A percentile compares a stretch with the other conserved stretches of the same genome.
phyloP scores from a whole-genome alignment of 2,113 vertebrate species.

The Chamaea fasciata region DNA sequence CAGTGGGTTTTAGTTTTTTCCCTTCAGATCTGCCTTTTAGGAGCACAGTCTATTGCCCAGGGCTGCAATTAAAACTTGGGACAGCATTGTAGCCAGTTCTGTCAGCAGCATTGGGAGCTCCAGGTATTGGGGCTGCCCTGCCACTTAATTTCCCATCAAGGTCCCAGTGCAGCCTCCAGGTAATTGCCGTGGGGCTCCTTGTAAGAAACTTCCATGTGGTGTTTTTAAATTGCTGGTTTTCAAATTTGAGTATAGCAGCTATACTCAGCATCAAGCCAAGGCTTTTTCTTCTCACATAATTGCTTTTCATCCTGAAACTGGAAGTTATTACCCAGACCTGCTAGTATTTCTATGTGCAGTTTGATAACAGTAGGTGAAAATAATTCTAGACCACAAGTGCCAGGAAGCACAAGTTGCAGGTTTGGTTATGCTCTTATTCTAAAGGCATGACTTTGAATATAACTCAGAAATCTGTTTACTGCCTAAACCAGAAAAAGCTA shows the following conservation, averaged over 20 bases:
- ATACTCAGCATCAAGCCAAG: neutral
- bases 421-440: neutral
- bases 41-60: rapidly evolving
- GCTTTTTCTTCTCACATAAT: neutral
- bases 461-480: neutral
- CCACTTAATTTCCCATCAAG: neutral
- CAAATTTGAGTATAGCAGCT: neutral
- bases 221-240: neutral
- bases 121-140: neutral
- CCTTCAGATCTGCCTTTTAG: neutral
- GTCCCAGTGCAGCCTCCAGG: neutral
- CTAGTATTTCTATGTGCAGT: neutral
- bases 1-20: neutral
- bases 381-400: neutral
- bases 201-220: neutral
- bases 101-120: rapidly evolving
- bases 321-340: neutral
- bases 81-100: neutral
- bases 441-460: neutral
- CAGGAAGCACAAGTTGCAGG: neutral
- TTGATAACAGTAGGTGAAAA: neutral
- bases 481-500: neutral
- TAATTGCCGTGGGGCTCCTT: neutral
- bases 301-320: neutral
- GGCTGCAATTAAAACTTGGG: neutral